A percentile compares a stretch with the other conserved stretches of the same genome.
phyloP scores from a whole-genome alignment of 2,113 vertebrate genomes.

The Vanacampus margaritifer region DNA sequence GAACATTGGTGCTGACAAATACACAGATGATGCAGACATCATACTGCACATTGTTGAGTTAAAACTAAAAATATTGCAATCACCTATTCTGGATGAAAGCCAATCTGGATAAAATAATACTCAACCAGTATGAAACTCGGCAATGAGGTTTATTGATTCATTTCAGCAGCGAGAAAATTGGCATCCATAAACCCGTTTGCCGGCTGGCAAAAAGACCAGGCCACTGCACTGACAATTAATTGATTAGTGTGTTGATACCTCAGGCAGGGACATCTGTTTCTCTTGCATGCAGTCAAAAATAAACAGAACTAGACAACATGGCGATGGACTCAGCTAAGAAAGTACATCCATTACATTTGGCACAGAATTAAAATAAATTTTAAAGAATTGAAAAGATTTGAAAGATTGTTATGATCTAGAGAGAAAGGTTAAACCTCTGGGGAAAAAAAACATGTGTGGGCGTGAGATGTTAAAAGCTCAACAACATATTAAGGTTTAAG shows the following conservation, averaged over 20 bases:
- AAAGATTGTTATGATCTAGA: conserved; percentile 22
- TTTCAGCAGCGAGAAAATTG: conserved; percentile 29
- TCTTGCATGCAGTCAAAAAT: conserved; percentile 31
- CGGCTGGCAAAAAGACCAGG: conserved; percentile 17
- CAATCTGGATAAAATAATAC: conserved; percentile 14
- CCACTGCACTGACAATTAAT: conserved; percentile 25
- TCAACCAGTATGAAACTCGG: conserved; percentile 8
- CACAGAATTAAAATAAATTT: not conserved
- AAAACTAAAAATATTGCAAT: not conserved
- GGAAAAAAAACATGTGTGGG: conserved; percentile 19
- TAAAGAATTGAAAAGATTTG: conserved; percentile 1
- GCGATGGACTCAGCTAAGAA: conserved; percentile 29
- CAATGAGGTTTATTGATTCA: conserved; percentile 34
- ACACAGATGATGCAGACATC: not conserved
- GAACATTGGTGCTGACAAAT: not conserved
- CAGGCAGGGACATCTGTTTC: conserved; percentile 19
- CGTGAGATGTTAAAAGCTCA: conserved; percentile 57
- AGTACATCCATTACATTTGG: conserved; percentile 25
- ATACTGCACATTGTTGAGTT: not conserved
- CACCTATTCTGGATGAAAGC: not conserved
- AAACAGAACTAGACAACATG: conserved; percentile 26
- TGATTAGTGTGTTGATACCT: conserved; percentile 43
- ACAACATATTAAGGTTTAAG: conserved; percentile 42
- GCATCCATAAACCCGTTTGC: conserved; percentile 31
- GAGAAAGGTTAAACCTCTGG: conserved; percentile 40